A percentile compares a stretch with the other conserved stretches of the same genome.
These are phyloP conservation scores for Dasypogon diadema DNA, from an alignment of 2,888 invertebrate species.

Conservation along the genomic window DNA sequence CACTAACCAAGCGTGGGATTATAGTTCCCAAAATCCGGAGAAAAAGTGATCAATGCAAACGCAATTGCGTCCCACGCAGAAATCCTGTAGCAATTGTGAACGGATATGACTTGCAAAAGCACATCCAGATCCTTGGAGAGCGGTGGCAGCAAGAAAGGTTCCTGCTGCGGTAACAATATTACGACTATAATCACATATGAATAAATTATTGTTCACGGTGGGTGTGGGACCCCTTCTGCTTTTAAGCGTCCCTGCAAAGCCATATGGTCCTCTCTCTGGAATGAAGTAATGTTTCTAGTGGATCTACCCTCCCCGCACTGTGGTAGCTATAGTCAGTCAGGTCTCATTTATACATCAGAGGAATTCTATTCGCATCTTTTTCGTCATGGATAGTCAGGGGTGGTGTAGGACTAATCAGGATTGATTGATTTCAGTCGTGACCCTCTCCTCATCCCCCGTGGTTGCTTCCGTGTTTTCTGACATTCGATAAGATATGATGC, in stretches of 20 bases:
- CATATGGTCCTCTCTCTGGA: conserved; percentile 50
- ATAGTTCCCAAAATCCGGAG: conserved; percentile 13
- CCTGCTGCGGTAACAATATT: conserved; percentile 60
- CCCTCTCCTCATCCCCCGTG: conserved; percentile 32
- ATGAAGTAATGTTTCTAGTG: conserved; percentile 27
- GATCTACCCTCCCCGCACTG: conserved; percentile 2
- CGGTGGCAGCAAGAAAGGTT: conserved; percentile 3
- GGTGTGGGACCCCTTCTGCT: conserved; percentile 5
- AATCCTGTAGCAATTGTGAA: neutral
- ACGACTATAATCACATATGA: conserved; percentile 68
- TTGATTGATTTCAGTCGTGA: conserved; percentile 58
- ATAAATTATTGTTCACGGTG: conserved; percentile 64
- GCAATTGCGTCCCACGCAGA: neutral
- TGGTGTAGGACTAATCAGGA: conserved; percentile 58
- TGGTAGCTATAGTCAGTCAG: neutral
- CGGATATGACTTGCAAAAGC: conserved; percentile 48
- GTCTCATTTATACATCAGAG: conserved; percentile 25
- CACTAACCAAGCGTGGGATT: conserved; percentile 28
- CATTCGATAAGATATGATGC: conserved; percentile 44
- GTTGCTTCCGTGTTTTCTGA: neutral
- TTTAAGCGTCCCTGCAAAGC: conserved; percentile 40
- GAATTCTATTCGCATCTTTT: conserved; percentile 50
- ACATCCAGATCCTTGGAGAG: conserved; percentile 13
- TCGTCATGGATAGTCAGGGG: conserved; percentile 46
- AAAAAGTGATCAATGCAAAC: conserved; percentile 34